Evolutionary conservation across 2,113 vertebrate genomes (phyloP).

Genomic region (Aplodontia rufa): DNA sequence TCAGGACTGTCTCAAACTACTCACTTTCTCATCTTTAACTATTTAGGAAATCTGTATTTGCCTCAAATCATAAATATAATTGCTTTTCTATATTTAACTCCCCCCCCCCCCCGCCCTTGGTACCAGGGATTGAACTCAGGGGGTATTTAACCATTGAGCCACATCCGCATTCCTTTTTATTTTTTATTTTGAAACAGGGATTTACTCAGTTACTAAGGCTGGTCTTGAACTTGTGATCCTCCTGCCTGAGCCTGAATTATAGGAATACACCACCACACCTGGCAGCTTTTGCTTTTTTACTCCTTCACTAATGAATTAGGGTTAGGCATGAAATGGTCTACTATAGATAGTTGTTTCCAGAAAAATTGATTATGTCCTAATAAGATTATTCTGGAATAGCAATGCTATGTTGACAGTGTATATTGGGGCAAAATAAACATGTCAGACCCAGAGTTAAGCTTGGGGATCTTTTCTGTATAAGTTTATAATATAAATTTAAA

Average conservation of each 20-base stretch:
- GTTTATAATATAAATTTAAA: slow-evolving; percentile 26
- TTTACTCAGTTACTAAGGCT: neutral
- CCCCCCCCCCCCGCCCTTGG: too few species aligned
- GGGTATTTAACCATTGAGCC: too few species aligned
- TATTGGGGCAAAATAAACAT: slow-evolving; percentile 22
- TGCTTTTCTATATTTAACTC: neutral
- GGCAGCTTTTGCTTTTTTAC: neutral
- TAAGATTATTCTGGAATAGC: slow-evolving; percentile 28
- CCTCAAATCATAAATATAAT: neutral
- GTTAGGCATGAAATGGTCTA: neutral
- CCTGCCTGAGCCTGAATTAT: neutral
- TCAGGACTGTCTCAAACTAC: neutral
- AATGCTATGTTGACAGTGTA: neutral
- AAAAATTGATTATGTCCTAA: slow-evolving; percentile 10
- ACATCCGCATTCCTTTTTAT: neutral
- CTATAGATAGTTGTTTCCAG: neutral
- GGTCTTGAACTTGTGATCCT: neutral
- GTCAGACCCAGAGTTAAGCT: neutral
- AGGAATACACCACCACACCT: neutral
- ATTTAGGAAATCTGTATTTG: neutral
- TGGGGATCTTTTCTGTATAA: neutral
- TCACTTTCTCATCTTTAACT: neutral
- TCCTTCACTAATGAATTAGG: neutral
- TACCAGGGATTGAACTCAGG: neutral
- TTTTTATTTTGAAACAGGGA: neutral